Evolutionary conservation across 1,140 invertebrate species (phyloP), one percentile per base, ranked within the genome.

Genomic region (Drosophila kepulauana): DNA sequence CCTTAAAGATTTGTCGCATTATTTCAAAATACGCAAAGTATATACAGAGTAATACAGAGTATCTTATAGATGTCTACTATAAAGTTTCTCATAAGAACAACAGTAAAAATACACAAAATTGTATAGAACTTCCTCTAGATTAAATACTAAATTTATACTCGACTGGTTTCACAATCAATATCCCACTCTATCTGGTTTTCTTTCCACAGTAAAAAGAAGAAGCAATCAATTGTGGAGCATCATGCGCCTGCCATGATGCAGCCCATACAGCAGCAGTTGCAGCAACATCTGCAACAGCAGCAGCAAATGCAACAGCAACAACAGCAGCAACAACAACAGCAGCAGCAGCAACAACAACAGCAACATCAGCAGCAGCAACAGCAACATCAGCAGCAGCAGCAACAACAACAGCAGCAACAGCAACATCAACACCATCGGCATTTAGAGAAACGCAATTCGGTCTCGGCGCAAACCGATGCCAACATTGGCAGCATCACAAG

Each of bases 401-500:
- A 71, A 3, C 73, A 81, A 11, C 73, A 68, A 5, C 89, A 91
- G 5, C 75, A 79, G 13, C 88, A 85, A 5, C 89, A 79, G 11
- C 82, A 78, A 25, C 91, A 92, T 35, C 79, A 85, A 11, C 68
- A 84, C 25, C 78, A 92, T 59, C 82, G 71, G 20, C 82, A 89
- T 35, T 58, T 81, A 7, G 91, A 92, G 35, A 92, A 92, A 75
- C 77, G 91, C 0, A 92, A 89, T 43, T 92, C 91, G 8, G 91
- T 92, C 15, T 92, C 91, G 16, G 91, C 91, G 5, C 91, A 92
- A 63, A 92, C 91, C 3, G 91, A 92, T 63, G 85, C 79, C 13
- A 92, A 91, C 51, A 91, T 91, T 13, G 77, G 82, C 1, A 79
- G 64, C 64, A 88, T 87, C 16, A 91, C 82, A 13, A 88, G 85